Evolutionary conservation across 2,888 invertebrate genomes (phyloP), one percentile per base, ranked within the genome.

Genomic region (Pseudanteris insignis): DNA sequence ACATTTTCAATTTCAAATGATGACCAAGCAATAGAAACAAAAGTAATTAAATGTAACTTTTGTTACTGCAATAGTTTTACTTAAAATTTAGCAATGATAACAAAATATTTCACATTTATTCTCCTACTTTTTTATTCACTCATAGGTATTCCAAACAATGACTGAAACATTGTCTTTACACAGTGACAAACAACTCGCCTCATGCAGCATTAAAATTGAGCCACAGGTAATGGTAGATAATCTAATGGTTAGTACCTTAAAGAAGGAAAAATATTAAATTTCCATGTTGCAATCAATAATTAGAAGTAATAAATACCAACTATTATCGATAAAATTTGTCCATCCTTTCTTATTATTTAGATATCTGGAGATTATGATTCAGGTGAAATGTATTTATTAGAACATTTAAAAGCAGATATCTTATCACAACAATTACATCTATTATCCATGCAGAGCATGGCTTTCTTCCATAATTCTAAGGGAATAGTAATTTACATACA

Each of bases 151-250:
- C 3, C 18, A 18, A 18, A 18, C 18, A 18, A 4, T 6, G 4
- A 18, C 6, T 18, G 6, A 3, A 6, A 18, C 18, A 18, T 18
- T 18, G 18, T 18, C 6, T 18, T n/a, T 2, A 26, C 26, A 6
- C 26, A n/a, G n/a, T 26, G 26, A 26, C n/a, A n/a, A 26, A 26
- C 26, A 26, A 26, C 26, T n/a, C 26, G 26, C 26, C 26, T 26
- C 26, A 6, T 26, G 26, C 8, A 26, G 26, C 18, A 18, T 18
- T 18, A 6, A 18, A 18, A 18, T 4, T 18, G 3, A 18, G 3
- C 4, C 18, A 4, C 18, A 3, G 4, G 6, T 18, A 18, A 18
- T 18, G 18, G 18, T 18, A 18, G 18, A 6, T n/a, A n/a, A n/a
- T n/a, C n/a, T n/a, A n/a, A n/a, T n/a, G n/a, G n/a, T n/a, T n/a